Evolutionary conservation across 2,113 vertebrate genomes (phyloP).

Genomic region (Actenoides lindsayi): DNA sequence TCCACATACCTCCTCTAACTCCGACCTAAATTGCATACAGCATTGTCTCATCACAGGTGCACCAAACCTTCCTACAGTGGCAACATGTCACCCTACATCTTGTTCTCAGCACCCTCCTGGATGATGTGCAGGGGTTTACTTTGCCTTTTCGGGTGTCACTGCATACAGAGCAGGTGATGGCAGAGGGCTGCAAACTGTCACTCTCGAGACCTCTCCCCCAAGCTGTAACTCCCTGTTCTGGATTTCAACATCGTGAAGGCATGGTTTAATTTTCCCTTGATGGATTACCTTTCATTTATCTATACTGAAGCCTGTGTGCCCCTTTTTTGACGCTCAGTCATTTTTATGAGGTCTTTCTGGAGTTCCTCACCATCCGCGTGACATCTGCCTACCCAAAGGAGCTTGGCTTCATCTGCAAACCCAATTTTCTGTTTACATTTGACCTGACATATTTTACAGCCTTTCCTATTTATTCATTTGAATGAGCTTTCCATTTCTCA

Average conservation of each 20-base stretch:
- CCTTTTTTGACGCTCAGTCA: background rate
- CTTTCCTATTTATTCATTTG: background rate
- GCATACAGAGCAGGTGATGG: accelerated
- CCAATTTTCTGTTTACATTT: background rate
- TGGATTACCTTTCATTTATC: background rate
- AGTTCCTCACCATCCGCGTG: background rate
- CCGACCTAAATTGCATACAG: background rate
- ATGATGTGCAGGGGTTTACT: background rate
- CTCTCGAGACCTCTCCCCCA: background rate
- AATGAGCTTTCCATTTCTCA: background rate
- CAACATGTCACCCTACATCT: background rate
- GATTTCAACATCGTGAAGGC: background rate
- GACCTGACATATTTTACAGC: background rate
- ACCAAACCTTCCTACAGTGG: background rate
- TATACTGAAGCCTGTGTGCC: accelerated
- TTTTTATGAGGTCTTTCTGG: constrained; percentile 36
- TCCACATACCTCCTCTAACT: background rate
- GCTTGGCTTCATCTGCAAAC: background rate
- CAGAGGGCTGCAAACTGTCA: accelerated
- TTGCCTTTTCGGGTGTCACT: background rate
- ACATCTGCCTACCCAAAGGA: background rate
- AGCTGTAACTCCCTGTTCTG: background rate
- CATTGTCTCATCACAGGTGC: background rate
- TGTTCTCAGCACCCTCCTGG: background rate
- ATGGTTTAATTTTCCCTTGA: background rate